Conservation (phyloP, 2,113 vertebrate species). For the Dipodomys spectabilis region DNA sequence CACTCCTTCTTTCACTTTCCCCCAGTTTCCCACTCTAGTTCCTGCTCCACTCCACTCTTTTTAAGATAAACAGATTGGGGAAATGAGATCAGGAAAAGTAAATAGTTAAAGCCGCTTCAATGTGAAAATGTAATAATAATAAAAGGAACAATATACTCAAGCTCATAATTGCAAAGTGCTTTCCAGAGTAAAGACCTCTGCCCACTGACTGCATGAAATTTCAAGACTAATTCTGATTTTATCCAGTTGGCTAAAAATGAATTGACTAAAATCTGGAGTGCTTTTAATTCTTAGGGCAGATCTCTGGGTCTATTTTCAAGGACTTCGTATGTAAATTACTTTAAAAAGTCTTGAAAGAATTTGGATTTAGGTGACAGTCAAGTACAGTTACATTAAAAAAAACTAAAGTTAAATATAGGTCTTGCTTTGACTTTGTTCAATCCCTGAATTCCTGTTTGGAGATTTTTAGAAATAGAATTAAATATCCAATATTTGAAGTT, state of each 20-base stretch:
- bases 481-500: slow-evolving; percentile 58
- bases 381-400: slow-evolving; percentile 66
- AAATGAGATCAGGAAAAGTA: slow-evolving; percentile 58
- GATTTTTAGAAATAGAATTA: slow-evolving; percentile 26
- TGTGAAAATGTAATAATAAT: slow-evolving; percentile 11
- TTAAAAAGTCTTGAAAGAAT: slow-evolving; percentile 84
- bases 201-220: slow-evolving; percentile 81
- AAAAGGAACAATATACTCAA: not conserved
- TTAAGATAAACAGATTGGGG: slow-evolving; percentile 9
- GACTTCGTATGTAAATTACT: slow-evolving; percentile 83
- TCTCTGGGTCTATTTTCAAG: slow-evolving; percentile 77
- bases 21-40: too few species aligned
- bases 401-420: slow-evolving; percentile 19
- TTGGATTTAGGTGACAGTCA: slow-evolving; percentile 84
- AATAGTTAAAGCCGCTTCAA: slow-evolving; percentile 67
- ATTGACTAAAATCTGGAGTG: slow-evolving; percentile 84
- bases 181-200: slow-evolving; percentile 72
- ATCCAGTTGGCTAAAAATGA: slow-evolving; percentile 85
- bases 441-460: slow-evolving; percentile 26
- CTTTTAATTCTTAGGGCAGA: slow-evolving; percentile 78
- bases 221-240: slow-evolving; percentile 84
- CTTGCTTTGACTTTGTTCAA: slow-evolving; percentile 17
- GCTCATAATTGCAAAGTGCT: slow-evolving; percentile 65
- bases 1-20: too few species aligned
- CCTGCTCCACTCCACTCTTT: not conserved